Conservation (phyloP, 2,113 vertebrate species). For the Callopanchax toddi region DNA sequence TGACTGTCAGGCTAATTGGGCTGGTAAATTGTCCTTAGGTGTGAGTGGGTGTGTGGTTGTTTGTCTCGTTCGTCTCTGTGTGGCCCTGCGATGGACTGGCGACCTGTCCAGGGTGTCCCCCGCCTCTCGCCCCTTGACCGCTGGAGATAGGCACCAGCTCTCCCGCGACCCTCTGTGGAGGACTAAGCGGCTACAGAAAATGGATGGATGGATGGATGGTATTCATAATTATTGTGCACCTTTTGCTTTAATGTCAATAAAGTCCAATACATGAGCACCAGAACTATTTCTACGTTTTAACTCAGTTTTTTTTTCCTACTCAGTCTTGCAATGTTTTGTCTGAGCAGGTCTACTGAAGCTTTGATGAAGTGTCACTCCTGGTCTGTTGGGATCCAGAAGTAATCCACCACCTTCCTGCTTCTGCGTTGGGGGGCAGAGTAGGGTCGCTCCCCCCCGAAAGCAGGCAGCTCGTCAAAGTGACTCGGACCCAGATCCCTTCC, state of each 20-base stretch:
- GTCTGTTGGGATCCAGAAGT: conserved; percentile 75
- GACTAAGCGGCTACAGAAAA: too few species aligned
- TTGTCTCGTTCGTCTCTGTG: too few species aligned
- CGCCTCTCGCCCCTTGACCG: too few species aligned
- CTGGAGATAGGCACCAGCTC: too few species aligned
- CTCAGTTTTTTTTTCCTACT: neutral
- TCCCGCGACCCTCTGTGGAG: too few species aligned
- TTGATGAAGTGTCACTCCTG: conserved; percentile 31
- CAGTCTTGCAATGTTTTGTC: too few species aligned
- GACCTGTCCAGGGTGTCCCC: too few species aligned
- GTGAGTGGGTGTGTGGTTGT: too few species aligned
- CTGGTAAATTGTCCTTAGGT: too few species aligned
- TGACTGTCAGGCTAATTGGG: too few species aligned
- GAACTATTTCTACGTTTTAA: neutral
- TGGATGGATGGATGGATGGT: too few species aligned
- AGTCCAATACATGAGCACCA: conserved; percentile 74
- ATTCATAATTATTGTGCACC: conserved; percentile 69
- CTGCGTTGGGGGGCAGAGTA: conserved; percentile 19
- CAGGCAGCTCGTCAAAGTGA: conserved; percentile 75
- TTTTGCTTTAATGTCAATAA: conserved; percentile 81
- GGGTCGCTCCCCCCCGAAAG: conserved; percentile 49
- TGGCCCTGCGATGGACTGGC: too few species aligned
- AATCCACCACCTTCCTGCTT: conserved; percentile 59
- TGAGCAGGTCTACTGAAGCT: neutral
- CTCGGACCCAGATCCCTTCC: conserved; percentile 48